These are phyloP conservation scores for Lamprotornis superbus DNA, from an alignment of 2,113 vertebrate genomes.

Conservation along the genomic window DNA sequence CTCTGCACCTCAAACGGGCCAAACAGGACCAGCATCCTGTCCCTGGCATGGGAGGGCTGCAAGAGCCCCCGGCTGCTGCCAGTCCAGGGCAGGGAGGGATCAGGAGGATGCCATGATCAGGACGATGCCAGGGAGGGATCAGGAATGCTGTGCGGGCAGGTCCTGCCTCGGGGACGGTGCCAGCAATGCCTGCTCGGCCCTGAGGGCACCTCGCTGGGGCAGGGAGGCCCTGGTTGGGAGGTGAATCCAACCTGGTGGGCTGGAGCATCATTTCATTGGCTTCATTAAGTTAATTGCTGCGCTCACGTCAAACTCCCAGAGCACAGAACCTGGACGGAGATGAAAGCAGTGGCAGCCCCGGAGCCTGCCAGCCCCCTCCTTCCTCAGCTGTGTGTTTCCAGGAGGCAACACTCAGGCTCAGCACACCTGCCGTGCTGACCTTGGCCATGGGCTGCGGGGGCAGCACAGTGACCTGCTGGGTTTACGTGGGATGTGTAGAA, in stretches of 20 bases:
- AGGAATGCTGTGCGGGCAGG: neutral
- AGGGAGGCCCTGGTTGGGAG: neutral
- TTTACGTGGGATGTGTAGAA: neutral
- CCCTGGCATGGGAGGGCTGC: accelerated
- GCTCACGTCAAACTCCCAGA: neutral
- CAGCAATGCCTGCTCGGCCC: neutral
- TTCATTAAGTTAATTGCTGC: conserved; percentile 37
- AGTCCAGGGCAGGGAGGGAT: neutral
- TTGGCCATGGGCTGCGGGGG: accelerated
- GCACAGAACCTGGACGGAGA: conserved; percentile 26
- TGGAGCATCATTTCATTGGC: conserved; percentile 2
- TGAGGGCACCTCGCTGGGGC: neutral
- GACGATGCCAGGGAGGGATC: neutral
- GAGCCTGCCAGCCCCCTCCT: neutral
- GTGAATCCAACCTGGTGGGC: neutral
- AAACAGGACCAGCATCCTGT: neutral
- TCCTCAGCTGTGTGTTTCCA: accelerated
- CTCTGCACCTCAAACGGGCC: neutral
- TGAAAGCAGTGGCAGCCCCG: conserved; percentile 16
- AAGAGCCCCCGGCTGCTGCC: neutral
- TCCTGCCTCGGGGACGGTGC: neutral
- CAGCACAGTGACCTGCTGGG: neutral
- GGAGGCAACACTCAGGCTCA: neutral
- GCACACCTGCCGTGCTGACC: neutral
- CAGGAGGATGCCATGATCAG: neutral